Base-by-base conservation (phyloP, 2,797 vertebrate genomes). In the Limnodromus scolopaceus region DNA sequence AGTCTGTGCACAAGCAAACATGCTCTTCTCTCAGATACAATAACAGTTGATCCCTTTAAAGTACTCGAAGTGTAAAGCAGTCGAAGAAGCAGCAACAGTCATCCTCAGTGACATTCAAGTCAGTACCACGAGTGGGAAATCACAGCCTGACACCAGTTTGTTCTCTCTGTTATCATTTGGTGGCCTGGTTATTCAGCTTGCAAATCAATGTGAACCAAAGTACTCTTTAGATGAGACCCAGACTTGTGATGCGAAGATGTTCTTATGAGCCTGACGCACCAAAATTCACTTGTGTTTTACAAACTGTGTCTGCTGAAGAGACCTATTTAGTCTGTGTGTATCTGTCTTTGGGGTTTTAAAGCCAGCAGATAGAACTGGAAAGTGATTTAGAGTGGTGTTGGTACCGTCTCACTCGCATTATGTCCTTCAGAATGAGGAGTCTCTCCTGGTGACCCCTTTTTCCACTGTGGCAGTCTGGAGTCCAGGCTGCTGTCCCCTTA, bases 401-500 rank as follows among this genome's bases (percentile, higher is more conserved):
- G 11, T 78, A 34, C 32, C 4, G 2, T 53, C 41, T 43, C 30
- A 16, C 22, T 63, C 1, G 2, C 2, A 1, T 41, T 74, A n/a
- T 2, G 2, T 65, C 57, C 64, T 87, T 85, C 57, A 87, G 88
- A 84, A 54, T 24, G 81, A 95, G 54, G 57, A 92, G 32, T 34
- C 2, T 74, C 16, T 75, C 41, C 49, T 5, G 0, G n/a, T 86
- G 70, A 65, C 30, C 49, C n/a, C 22, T 57, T 83, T 78, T 72
- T 36, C 13, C 2, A 2, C 23, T 49, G 68, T 1, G 0, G 23
- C 57, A 70, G 51, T 71, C 30, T 0, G 6, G 19, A 83, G 53
- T 69, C 22, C 43, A 45, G 69, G 49, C 75, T 83, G 30, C 48
- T 69, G n/a, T 48, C 84, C 41, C 78, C 28, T 91, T 76, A 57